Evolutionary conservation across 1,140 invertebrate genomes (phyloP).

Genomic region (Melipona quadrifasciata): DNA sequence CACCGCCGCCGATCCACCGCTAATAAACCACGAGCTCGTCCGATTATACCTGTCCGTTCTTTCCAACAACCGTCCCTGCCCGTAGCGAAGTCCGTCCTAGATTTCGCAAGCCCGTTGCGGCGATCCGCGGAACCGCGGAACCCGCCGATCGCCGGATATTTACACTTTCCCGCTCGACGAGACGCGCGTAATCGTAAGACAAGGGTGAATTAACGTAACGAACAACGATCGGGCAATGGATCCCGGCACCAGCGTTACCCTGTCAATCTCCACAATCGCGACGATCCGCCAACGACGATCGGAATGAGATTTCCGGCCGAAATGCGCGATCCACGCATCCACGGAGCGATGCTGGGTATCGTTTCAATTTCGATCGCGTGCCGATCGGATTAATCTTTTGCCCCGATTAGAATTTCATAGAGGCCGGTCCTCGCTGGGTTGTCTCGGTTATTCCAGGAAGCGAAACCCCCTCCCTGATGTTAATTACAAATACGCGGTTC

Average conservation of each 20-base stretch:
- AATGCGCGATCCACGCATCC: too few relatives aligned
- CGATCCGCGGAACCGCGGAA: background rate
- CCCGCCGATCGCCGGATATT: background rate
- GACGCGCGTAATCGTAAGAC: background rate
- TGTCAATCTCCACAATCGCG: conserved; percentile 26
- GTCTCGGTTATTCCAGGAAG: background rate
- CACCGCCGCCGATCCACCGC: background rate
- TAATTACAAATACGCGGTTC: background rate
- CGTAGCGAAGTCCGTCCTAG: background rate
- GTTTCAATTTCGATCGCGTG: background rate
- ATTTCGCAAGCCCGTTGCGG: background rate
- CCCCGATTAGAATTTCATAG: background rate
- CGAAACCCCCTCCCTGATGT: background rate
- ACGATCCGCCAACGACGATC: background rate
- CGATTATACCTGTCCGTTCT: background rate
- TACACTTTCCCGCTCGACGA: background rate
- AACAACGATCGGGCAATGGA: background rate
- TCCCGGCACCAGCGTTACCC: background rate
- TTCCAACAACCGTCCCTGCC: background rate
- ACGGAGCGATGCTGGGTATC: background rate
- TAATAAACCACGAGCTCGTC: background rate
- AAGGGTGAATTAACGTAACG: background rate
- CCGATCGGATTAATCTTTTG: background rate
- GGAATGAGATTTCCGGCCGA: background rate
- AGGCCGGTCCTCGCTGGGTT: background rate